Evolutionary conservation across 2,888 invertebrate genomes (phyloP), one percentile per base, ranked within the genome.

Genomic region (Lycophotia porphyrea): DNA sequence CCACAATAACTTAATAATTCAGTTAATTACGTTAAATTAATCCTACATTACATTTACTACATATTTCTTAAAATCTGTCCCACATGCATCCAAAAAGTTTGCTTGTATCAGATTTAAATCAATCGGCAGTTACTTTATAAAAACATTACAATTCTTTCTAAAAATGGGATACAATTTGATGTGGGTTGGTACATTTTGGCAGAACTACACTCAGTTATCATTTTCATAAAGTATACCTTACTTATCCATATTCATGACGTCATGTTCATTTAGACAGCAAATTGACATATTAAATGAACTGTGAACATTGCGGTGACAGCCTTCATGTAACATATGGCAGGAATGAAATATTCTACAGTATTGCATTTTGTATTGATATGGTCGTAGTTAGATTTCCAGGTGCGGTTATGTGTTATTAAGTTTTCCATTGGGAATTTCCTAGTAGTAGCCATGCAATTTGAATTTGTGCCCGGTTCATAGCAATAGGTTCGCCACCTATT

Each of bases 201-300:
- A 67, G n/a, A 21, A 67, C 36, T 55, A 39, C 13, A 21, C 27
- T 21, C 36, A 21, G 24, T 24, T 66, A 34, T 47, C 4, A 49
- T 67, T 49, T 47, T 67, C 47, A 47, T 49, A 49, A 5, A 24
- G 34, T 7, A 18, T 5, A 27, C 39, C 18, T n/a, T 60, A 11
- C n/a, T 18, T 36, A 69, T 34, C 13, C 55, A 58, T 55, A 44
- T 61, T 61, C 78, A 49, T 44, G 68, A 8, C 27, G n/a, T n/a
- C n/a, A 24, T 61, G 78, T 61, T 27, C 8, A 36, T 74, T 74
- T 34, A 49, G 27, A 27, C 27, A 52, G 21, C 21, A 69, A 69
- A 78, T 78, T 68, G 61, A 69, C 69, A 63, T 18, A 42, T 42
- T 71, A 36, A 65, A 65, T 71, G n/a, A 47, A 78, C 49, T 60